Evolutionary conservation across 2,113 vertebrate species (phyloP).

Genomic region (Pseudorhombus dupliciocellatus): DNA sequence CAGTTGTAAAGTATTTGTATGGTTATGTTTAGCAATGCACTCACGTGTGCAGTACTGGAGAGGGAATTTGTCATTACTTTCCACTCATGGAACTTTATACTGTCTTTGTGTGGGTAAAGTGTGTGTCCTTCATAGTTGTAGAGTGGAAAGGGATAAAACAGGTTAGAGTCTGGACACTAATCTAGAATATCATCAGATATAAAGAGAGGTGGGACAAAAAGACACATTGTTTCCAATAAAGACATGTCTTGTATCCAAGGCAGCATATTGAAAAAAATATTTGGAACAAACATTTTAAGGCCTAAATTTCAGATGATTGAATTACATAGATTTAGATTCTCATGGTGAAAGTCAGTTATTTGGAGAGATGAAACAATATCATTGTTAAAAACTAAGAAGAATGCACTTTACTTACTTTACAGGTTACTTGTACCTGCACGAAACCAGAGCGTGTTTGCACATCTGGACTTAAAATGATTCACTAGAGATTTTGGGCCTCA

Average conservation of each 20-base stretch:
- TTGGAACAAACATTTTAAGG: too few species aligned
- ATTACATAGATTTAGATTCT: too few species aligned
- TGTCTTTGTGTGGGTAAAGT: conserved; percentile 6
- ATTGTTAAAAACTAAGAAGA: not conserved
- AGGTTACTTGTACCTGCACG: not conserved
- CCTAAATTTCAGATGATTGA: too few species aligned
- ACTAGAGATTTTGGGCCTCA: conserved; percentile 40
- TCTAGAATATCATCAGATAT: not conserved
- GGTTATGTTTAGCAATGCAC: not conserved
- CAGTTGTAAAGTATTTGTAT: not conserved
- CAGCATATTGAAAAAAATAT: too few species aligned
- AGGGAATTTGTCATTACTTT: conserved; percentile 21
- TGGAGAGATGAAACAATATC: not conserved
- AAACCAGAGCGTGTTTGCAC: conserved; percentile 21
- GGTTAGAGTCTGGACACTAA: not conserved
- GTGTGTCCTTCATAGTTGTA: not conserved
- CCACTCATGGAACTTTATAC: not conserved
- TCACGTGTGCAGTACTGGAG: not conserved
- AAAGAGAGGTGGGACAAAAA: not conserved
- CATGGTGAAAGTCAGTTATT: too few species aligned
- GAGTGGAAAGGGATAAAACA: conserved; percentile 6
- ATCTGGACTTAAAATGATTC: conserved; percentile 41
- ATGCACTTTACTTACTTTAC: not conserved
- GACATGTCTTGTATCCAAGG: too few species aligned
- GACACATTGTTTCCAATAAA: too few species aligned